These are phyloP conservation scores for Cinara cedri DNA, from an alignment of 2,888 invertebrate species.

Conservation along the genomic window DNA sequence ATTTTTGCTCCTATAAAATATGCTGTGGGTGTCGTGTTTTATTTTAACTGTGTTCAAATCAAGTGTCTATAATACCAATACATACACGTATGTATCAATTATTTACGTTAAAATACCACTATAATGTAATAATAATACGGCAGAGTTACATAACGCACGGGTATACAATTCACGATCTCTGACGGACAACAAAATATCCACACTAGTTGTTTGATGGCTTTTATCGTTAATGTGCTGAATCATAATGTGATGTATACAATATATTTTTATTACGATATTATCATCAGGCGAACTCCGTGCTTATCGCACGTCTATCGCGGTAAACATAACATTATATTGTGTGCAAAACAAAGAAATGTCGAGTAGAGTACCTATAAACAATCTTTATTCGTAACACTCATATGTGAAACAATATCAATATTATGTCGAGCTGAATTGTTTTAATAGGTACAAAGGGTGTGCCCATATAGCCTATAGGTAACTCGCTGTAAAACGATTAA, in stretches of 20 bases:
- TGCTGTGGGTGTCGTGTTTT: background rate
- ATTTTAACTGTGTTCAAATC: background rate
- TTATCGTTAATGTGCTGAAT: background rate
- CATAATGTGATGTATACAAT: background rate
- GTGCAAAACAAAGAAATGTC: too few species aligned
- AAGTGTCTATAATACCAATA: too few species aligned
- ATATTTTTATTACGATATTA: background rate
- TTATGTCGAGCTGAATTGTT: too few species aligned
- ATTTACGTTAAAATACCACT: background rate
- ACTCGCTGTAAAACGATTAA: too few species aligned
- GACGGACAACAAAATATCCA: background rate
- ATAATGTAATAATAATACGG: background rate
- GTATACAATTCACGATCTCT: background rate
- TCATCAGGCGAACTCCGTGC: background rate
- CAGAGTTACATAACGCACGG: background rate
- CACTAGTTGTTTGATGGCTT: background rate
- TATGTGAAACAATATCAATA: background rate
- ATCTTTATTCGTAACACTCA: background rate
- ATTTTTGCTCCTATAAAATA: background rate
- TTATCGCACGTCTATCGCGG: background rate
- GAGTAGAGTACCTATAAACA: too few species aligned
- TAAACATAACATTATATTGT: too few species aligned
- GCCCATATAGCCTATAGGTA: too few species aligned
- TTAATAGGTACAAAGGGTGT: too few species aligned
- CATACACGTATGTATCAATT: conserved; percentile 6